Evolutionary conservation across 2,888 invertebrate species (phyloP), one percentile per base, ranked within the genome.

Genomic region (Biston betularia): DNA sequence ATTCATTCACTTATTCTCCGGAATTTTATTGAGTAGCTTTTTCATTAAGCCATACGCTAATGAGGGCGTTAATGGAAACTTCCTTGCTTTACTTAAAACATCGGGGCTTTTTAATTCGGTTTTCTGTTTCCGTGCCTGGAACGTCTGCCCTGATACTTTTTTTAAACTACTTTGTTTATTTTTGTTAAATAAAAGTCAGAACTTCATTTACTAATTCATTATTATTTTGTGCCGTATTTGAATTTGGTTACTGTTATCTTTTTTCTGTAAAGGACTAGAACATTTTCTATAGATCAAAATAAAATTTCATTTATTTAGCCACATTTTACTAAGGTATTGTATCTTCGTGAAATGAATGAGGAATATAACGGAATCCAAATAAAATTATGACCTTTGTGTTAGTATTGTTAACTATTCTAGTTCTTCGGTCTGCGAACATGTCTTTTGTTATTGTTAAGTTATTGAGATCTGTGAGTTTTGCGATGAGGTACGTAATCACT

Each of bases 11-110:
- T 68, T 68, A 68, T 77, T 77, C 69, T 69, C 64, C 34, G 67
- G 77, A 71, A 74, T 85, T 83, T 82, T 84, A 87, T 87, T 83
- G 84, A 87, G 81, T 79, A 79, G 78, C 81, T 81, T 84, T 84
- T 86, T 85, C 85, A 86, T 87, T 84, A 83, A 79, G 74, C 75
- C 78, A 76, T 72, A 65, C 80, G 74, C 79, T 90, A 90, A 90
- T 89, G 86, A 88, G 85, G 73, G 72, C 82, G 89, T 84, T 89
- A 88, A 88, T 88, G 79, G 83, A 81, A 68, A 81, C 81, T 86
- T 88, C 87, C 88, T 83, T 76, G 68, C 70, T 72, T 82, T 79
- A 76, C 74, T 73, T 75, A 65, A 75, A 78, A 76, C 77, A 75
- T 74, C 68, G 65, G 69, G 72, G 68, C 73, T 66, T 76, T 79